Conservation (phyloP, 2,888 invertebrate species). For the Lasioglossum zephyrum region DNA sequence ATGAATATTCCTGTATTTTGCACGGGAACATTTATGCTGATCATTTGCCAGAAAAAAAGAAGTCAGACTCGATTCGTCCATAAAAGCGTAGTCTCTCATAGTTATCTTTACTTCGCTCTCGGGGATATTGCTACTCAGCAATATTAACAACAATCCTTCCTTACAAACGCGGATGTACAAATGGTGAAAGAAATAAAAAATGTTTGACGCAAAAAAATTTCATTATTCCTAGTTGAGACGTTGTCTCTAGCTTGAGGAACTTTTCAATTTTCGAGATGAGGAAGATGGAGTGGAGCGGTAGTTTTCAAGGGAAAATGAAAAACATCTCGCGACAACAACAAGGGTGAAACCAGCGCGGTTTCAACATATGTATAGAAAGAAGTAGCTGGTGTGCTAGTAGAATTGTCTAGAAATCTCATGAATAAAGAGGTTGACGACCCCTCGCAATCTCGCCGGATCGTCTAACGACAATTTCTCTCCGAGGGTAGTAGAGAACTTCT, state of each 20-base stretch:
- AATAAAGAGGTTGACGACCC: slow-evolving; percentile 46
- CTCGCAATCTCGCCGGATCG: slow-evolving; percentile 11
- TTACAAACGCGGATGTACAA: background rate
- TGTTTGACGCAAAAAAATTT: too few relatives aligned
- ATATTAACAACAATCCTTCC: background rate
- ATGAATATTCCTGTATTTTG: background rate
- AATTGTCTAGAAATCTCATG: background rate
- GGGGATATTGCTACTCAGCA: background rate
- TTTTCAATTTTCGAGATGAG: background rate
- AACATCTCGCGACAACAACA: slow-evolving; percentile 7
- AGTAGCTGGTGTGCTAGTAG: background rate
- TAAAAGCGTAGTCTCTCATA: background rate
- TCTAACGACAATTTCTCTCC: slow-evolving; percentile 27
- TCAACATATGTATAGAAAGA: background rate
- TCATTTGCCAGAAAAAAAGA: background rate
- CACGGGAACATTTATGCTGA: background rate
- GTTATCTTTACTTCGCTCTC: background rate
- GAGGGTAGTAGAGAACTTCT: background rate
- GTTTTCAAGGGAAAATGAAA: background rate
- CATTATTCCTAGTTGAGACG: background rate
- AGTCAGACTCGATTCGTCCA: background rate
- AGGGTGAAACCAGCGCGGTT: background rate
- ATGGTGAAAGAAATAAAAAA: background rate
- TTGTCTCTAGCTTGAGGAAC: background rate
- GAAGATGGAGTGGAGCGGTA: background rate